phyloP scores from a whole-genome alignment of 2,113 vertebrate species.

The Malurus alboscapulatus region DNA sequence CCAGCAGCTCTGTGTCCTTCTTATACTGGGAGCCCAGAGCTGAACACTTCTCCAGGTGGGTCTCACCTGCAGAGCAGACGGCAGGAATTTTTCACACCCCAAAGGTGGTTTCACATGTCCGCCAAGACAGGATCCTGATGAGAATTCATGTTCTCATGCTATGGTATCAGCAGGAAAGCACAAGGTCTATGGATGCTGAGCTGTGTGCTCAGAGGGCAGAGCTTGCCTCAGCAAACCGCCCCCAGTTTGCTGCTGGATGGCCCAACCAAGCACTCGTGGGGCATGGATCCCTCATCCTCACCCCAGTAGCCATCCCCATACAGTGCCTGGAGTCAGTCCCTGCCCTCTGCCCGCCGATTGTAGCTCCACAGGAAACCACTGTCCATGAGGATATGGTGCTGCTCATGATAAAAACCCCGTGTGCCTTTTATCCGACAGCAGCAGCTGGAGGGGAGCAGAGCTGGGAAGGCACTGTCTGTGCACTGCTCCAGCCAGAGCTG shows the following conservation, averaged over 20 bases:
- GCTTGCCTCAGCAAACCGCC: background rate
- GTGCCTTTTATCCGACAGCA: background rate
- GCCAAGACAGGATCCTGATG: accelerated
- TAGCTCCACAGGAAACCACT: background rate
- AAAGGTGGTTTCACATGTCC: accelerated
- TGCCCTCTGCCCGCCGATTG: accelerated
- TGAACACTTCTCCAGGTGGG: no score
- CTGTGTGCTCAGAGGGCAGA: background rate
- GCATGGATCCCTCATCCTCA: accelerated
- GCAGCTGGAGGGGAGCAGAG: background rate
- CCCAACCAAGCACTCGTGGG: accelerated
- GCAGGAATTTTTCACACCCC: background rate
- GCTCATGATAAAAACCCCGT: accelerated
- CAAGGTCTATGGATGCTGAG: accelerated
- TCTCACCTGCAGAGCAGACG: background rate
- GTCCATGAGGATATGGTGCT: accelerated
- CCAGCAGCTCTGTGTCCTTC: no score
- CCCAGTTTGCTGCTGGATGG: background rate
- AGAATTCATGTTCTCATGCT: accelerated
- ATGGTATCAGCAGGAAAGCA: accelerated
- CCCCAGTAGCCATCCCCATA: accelerated
- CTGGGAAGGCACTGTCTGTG: background rate
- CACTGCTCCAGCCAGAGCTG: accelerated
- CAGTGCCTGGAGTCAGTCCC: background rate
- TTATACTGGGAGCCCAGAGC: accelerated